phyloP scores from a whole-genome alignment of 2,888 invertebrate species.

The Stenodema calcarata region DNA sequence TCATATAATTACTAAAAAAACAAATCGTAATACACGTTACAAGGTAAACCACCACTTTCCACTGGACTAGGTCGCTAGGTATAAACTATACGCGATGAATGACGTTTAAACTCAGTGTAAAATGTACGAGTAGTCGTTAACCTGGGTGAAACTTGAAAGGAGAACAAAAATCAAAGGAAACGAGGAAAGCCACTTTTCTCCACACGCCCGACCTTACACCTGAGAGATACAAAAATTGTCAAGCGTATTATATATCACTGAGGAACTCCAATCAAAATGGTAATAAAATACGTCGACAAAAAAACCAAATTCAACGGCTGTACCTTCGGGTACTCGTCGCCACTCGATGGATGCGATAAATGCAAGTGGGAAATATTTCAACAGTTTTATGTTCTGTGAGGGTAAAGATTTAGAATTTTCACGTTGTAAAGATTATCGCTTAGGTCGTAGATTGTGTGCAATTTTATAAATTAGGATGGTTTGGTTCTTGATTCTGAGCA shows the following conservation, averaged over 20 bases:
- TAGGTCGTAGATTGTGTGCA: background rate
- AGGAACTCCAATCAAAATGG: slow-evolving; percentile 15
- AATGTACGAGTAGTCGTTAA: background rate
- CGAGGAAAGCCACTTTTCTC: background rate
- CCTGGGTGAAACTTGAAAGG: background rate
- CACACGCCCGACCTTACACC: background rate
- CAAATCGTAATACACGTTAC: too few relatives aligned
- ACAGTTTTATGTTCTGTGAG: background rate
- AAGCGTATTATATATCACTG: slow-evolving; percentile 37
- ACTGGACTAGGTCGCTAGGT: background rate
- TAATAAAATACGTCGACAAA: background rate
- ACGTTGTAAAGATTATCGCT: background rate
- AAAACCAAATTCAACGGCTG: background rate
- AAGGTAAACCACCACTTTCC: background rate
- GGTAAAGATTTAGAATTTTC: background rate
- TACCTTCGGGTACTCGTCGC: background rate
- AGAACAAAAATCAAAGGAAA: background rate
- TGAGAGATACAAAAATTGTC: background rate
- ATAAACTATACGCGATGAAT: background rate
- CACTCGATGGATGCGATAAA: background rate
- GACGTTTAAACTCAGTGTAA: too few relatives aligned
- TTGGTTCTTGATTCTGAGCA: background rate
- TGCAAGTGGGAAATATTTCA: background rate
- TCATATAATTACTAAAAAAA: too few relatives aligned
- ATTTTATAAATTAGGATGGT: background rate